Evolutionary conservation across 2,113 vertebrate species (phyloP), one percentile per base, ranked within the genome.

Genomic region (Pipa parva): DNA sequence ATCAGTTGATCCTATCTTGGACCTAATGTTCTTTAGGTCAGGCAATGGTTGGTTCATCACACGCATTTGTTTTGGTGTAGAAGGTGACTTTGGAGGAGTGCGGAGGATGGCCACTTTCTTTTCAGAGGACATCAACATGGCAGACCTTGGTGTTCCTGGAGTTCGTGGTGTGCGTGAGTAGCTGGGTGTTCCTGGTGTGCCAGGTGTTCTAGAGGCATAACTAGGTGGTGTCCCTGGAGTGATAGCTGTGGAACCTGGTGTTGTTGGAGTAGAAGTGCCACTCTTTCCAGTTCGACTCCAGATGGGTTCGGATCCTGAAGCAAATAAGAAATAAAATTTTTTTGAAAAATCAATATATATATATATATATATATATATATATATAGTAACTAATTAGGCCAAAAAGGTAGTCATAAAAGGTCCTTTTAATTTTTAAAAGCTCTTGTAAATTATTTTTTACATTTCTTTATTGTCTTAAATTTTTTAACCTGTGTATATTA

Each of bases 101-200:
- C 94, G 92, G 63, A 97, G 94, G 76, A 97, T 90, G 7, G 95
- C 94, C n/a, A 96, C 89, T 81, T 95, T 97, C 87, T 94, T 95
- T 83, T 97, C 95, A 76, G 92, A 91, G 73, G 92, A 92, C 66
- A 92, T 85, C 76, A 92, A 78, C 76, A 93, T 92, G 76, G 91
- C 92, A 76, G 95, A 96, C 77, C 91, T 96, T 60, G 93, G 94
- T 0, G 95, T 97, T 33, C 94, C 90, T n/a, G 90, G 94, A 57
- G 95, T 95, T 62, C 95, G 92, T 0, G 95, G 94, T 22, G 95
- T 97, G 75, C 95, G 92, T 1, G 90, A 87, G 56, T 90, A 91
- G 75, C 90, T 90, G 36, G 90, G 90, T 48, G 90, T 91, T 28
- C 90, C 89, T 58, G 90, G 90, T 73, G 92, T 94, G 73, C 94